Evolutionary conservation across 2,888 invertebrate species (phyloP).

Genomic region (Habroteleia sp.): DNA sequence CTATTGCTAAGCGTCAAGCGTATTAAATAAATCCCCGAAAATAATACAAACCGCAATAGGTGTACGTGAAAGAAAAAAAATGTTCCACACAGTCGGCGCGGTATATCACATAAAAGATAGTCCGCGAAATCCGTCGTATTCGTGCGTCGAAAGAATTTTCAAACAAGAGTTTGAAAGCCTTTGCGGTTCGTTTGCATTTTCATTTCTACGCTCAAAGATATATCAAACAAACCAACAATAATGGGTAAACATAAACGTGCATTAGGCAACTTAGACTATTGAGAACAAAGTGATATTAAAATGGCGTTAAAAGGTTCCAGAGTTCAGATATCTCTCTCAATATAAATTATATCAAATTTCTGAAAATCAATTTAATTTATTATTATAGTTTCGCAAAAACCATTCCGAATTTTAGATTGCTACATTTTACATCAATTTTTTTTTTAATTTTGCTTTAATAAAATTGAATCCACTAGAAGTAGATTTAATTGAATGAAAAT

Average conservation of each 20-base stretch:
- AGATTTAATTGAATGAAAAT: no score
- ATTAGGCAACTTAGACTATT: slow-evolving; percentile 4
- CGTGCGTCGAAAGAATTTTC: slow-evolving; percentile 51
- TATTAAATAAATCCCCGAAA: slow-evolving; percentile 52
- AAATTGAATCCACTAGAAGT: no score
- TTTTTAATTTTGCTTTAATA: no score
- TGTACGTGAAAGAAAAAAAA: slow-evolving; percentile 28
- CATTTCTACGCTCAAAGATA: slow-evolving; percentile 51
- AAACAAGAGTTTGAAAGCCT: slow-evolving; percentile 46
- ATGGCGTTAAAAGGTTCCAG: no score
- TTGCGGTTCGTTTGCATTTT: slow-evolving; percentile 59
- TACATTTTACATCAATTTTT: no score
- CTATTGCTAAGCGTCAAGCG: slow-evolving; percentile 38
- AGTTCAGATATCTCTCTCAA: no score
- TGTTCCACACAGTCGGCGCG: slow-evolving; percentile 35
- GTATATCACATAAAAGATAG: slow-evolving; percentile 58
- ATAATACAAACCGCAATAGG: slow-evolving; percentile 17
- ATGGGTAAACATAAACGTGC: slow-evolving; percentile 23
- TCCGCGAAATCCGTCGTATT: slow-evolving; percentile 43
- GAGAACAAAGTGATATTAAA: no score
- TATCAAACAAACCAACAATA: slow-evolving; percentile 32
- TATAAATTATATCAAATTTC: no score
- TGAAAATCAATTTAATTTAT: no score
- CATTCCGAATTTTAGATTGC: no score
- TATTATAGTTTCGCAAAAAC: no score